Base-by-base conservation (phyloP, 2,888 invertebrate species). In the Lepas anatifera region DNA sequence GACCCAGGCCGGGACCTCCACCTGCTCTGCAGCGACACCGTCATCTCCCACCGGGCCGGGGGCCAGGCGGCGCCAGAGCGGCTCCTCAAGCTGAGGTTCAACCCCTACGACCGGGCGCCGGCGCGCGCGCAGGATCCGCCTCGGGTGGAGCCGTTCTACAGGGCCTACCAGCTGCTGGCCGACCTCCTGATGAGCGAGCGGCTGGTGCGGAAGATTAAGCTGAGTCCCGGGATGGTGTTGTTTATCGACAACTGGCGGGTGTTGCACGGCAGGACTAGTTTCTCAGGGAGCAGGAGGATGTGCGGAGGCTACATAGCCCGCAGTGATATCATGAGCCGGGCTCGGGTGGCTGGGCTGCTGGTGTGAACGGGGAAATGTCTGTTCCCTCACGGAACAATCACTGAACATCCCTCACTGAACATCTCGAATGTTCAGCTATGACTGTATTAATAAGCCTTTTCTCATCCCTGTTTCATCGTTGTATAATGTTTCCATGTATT, bases 231-330 rank as follows among this genome's bases (percentile, higher is more conserved):
- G 32, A 84, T 83, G 22, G 85, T 90, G 16, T 80, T 90, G 73
- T 85, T 87, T 68, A 84, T 90, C 75, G 89, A 92, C 77, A 92
- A 92, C 80, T 91, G 89, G 85, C 82, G 92, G 69, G 82, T 90
- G 1, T 79, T 90, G 2, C 92, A 92, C 75, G 91, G 90, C 0
- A 82, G 91, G 67, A 83, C 84, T 1, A 83, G 83, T 0, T 92
- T 88, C 77, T 83, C 84, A 0, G 91, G 91, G 0, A 80, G 79
- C 11, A 83, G 92, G 52, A 80, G 83, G 29, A 81, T 92, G 76
- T 83, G 84, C 69, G 90, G 90, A 0, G 86, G 88, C 74, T 92
- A 92, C 79, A 83, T 91, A 41, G 81, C 87, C 10, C 83, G 89
- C 67, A 87, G 87, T 71, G 89, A 88, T 78, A 88, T 85, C 81